Base-by-base conservation (phyloP, 2,113 vertebrate species). In the Agelaius phoeniceus region DNA sequence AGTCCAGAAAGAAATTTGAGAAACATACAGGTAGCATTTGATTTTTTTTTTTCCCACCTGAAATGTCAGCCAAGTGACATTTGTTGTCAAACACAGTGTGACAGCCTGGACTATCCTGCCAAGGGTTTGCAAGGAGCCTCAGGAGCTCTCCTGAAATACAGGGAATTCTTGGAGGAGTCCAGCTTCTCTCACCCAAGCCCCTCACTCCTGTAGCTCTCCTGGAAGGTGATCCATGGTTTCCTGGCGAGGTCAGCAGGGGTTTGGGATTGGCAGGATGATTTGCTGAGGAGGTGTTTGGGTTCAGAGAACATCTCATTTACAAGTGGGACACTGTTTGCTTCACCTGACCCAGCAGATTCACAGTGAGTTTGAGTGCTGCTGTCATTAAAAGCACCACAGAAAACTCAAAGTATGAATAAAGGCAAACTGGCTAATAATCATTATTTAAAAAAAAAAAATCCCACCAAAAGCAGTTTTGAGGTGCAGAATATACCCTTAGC, bases 61-160 rank as follows among this genome's bases (percentile, higher is more conserved):
- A 91, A 90, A 91, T 90, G 88, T 57, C 85, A 95, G 87, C 94
- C 85, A 87, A 39, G 46, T 82, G 86, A 37, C 75, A 39, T 95
- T 87, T 89, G 46, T 69, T 82, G 77, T 52, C 28, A 81, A 61
- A 31, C 52, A 33, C 31, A 19, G 54, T 61, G 46, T 39, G 69
- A 24, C 48, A 72, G 24, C 17, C 20, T 2, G 6, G 43, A 24
- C 35, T 3, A 0, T 49, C 44, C 81, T 71, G 58, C 57, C 57
- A 0, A 82, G 35, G 51, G 51, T 55, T 51, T 71, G 17, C 24
- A 46, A 30, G 76, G 41, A 58, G 23, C 33, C 52, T 67, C 23
- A 10, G 63, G 63, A 52, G 43, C 57, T 59, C 5, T 3, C 43
- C 27, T 63, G 58, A 37, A 80, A 41, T 16, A 3, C 1, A 39